Base-by-base conservation (phyloP, 2,113 vertebrate genomes). In the Physeter macrocephalus region DNA sequence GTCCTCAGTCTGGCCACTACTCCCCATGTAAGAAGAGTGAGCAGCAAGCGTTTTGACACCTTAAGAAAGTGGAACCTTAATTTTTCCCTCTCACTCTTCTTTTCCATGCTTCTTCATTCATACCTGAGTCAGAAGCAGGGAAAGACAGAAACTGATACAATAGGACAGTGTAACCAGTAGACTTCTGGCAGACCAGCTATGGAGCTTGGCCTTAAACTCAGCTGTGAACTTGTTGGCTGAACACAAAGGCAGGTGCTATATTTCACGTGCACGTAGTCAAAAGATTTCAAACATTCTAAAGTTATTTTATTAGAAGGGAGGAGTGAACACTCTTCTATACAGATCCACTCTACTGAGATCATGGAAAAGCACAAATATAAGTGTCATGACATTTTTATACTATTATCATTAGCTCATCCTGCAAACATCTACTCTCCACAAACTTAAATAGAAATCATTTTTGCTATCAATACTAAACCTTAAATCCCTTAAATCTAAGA, bases 301-400 rank as follows among this genome's bases (percentile, higher is more conserved):
- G 29, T 52, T 49, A 80, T 71, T 77, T 95, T 34, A 57, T 89
- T 59, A 91, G n/a, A 77, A 85, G 23, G 52, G 18, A 78, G 61
- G 67, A 14, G 9, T 52, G 21, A 80, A 78, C 3, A 62, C n/a
- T 80, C 31, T 43, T 54, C 67, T 49, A 49, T 85, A 78, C 5
- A 88, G 43, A 81, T 9, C 17, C 0, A 61, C 8, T 62, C 31
- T 46, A n/a, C n/a, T 67, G 85, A 78, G 43, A 90, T 64, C 49
- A 43, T 1, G 66, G n/a, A 64, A 91, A 91, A 88, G 43, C 17
- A 85, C 57, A 94, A 59, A 57, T 91, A 21, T 6, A 93, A 81
- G 46, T 74, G 72, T 71, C 12, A 46, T 41, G 21, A 82, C 46
- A 20, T 83, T 91, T 62, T 78, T 72, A 61, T 1, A 4, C 18